phyloP scores from a whole-genome alignment of 2,113 vertebrate genomes.

The Lycocorax pyrrhopterus region DNA sequence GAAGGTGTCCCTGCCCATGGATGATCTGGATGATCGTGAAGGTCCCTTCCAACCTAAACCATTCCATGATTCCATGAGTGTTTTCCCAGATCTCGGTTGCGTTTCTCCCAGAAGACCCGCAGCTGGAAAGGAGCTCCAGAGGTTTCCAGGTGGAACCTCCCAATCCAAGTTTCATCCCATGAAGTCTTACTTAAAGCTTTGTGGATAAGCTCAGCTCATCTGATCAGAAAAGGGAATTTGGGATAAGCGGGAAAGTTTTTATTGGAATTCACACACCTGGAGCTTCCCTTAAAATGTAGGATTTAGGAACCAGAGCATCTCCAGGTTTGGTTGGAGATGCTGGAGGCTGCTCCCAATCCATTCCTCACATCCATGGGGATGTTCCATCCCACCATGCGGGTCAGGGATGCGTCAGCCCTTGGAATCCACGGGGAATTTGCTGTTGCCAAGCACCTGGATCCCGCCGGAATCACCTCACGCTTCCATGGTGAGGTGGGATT shows the following conservation, averaged over 20 bases:
- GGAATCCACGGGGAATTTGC: background rate
- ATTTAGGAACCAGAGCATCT: background rate
- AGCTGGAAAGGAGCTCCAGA: background rate
- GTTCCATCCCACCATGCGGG: rapidly evolving
- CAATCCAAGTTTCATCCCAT: background rate
- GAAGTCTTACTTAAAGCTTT: background rate
- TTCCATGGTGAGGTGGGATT: background rate
- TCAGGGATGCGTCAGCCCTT: background rate
- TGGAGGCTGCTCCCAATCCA: background rate
- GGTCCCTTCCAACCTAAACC: background rate
- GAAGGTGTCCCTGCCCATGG: background rate
- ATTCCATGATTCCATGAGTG: background rate
- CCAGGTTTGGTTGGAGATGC: background rate
- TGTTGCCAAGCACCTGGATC: background rate
- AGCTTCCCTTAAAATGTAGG: background rate
- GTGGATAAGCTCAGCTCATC: background rate
- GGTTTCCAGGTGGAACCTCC: background rate
- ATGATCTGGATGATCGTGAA: background rate
- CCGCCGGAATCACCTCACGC: rapidly evolving
- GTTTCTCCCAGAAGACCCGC: rapidly evolving
- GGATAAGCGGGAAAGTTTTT: background rate
- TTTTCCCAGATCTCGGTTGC: background rate
- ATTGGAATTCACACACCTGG: background rate
- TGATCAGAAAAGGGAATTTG: background rate
- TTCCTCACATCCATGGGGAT: background rate